Percentiles rank a stretch among this genome's conserved stretches.
These are phyloP conservation scores for Otolemur crassicaudatus DNA, from an alignment of 2,797 vertebrate genomes.

Conservation along the genomic window DNA sequence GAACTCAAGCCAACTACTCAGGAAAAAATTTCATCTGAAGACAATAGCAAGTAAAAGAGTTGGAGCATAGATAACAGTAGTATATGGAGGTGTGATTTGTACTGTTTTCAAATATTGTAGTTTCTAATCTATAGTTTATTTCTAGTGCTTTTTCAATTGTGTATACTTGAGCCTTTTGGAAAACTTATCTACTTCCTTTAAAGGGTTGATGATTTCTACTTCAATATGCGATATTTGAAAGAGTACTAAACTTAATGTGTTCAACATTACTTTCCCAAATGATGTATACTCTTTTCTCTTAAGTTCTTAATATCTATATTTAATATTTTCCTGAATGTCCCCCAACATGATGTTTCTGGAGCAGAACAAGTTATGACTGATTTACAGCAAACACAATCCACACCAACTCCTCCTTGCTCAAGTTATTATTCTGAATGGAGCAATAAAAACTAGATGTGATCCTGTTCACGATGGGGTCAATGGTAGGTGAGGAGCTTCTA, in stretches of 20 bases:
- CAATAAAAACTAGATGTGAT: not conserved
- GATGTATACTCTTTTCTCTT: not conserved
- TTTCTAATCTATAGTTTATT: not conserved
- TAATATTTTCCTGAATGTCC: not conserved
- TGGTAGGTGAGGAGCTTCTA: not conserved
- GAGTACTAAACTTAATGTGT: not conserved
- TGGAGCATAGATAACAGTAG: not conserved
- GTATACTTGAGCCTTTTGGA: not conserved
- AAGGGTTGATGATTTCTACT: not conserved
- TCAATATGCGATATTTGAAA: not conserved
- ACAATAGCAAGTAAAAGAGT: not conserved
- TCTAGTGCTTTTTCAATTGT: not conserved
- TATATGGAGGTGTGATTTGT: not conserved
- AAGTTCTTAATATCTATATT: not conserved
- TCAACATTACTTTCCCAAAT: not conserved
- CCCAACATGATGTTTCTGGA: not conserved
- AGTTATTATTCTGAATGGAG: not conserved
- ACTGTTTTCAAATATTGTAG: not conserved
- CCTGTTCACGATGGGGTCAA: not conserved
- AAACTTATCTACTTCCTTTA: not conserved
- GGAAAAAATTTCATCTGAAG: not conserved
- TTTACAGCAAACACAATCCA: not conserved
- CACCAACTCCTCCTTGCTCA: not conserved
- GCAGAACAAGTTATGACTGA: not conserved
- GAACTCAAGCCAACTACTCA: not conserved